These are phyloP conservation scores for Lacanobia wlatinum DNA, from an alignment of 2,888 invertebrate genomes.

Conservation along the genomic window DNA sequence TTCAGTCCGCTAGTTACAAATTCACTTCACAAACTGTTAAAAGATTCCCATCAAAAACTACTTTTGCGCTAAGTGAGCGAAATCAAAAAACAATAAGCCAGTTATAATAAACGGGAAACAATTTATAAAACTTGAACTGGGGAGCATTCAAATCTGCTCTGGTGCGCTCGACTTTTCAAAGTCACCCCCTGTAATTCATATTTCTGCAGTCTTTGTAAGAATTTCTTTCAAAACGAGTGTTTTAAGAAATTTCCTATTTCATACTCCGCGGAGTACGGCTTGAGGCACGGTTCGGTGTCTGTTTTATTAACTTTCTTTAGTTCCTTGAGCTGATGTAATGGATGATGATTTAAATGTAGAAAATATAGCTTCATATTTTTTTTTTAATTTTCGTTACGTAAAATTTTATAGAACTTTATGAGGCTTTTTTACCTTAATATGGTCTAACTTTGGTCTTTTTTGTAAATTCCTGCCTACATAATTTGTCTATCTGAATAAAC, in stretches of 20 bases:
- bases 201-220: conserved; percentile 72
- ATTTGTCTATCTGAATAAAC: too few species aligned
- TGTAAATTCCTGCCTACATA: too few species aligned
- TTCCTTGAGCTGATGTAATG: conserved; percentile 37
- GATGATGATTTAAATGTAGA: conserved; percentile 27
- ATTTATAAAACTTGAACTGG: conserved; percentile 75
- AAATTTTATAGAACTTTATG: not conserved
- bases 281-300: conserved; percentile 49
- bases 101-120: conserved; percentile 72
- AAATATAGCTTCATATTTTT: conserved; percentile 10
- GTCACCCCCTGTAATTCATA: conserved; percentile 79
- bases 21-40: conserved; percentile 50
- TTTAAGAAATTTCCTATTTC: conserved; percentile 61
- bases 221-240: conserved; percentile 63
- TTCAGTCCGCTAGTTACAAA: conserved; percentile 36
- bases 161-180: conserved; percentile 77
- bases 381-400: not conserved
- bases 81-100: conserved; percentile 67
- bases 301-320: conserved; percentile 51
- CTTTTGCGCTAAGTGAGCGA: conserved; percentile 55
- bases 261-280: conserved; percentile 50
- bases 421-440: not conserved
- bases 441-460: too few species aligned
- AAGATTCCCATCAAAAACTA: conserved; percentile 61
- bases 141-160: conserved; percentile 62